A percentile compares a stretch with the other conserved stretches of the same genome.
Conservation (phyloP, 2,113 vertebrate genomes). For the Oncorhynchus nerka region DNA sequence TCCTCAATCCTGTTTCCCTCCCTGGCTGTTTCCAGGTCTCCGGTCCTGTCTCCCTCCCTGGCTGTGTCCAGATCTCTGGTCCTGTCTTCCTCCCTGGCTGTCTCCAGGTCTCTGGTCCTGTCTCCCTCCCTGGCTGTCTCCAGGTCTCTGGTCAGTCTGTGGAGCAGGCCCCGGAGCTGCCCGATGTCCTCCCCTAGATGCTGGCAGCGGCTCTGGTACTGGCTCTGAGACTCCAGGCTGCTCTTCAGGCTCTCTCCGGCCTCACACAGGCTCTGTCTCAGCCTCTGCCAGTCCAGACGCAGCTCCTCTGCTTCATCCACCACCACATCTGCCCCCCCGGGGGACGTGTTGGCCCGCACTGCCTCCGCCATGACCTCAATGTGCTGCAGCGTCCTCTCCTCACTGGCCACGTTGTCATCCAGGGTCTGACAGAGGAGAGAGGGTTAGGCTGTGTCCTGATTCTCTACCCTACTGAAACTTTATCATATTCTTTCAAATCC, state of each 20-base stretch:
- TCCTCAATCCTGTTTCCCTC: slow-evolving; percentile 68
- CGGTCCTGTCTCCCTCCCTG: slow-evolving; percentile 16
- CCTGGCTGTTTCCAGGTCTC: too few relatives aligned
- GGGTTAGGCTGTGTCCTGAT: neutral
- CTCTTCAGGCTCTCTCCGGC: slow-evolving; percentile 69
- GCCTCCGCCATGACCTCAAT: slow-evolving; percentile 74
- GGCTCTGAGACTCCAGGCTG: slow-evolving; percentile 69
- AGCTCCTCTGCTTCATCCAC: slow-evolving; percentile 80
- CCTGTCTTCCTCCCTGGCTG: slow-evolving; percentile 25
- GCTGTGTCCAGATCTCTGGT: neutral
- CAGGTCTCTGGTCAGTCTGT: slow-evolving; percentile 73
- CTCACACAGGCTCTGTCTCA: slow-evolving; percentile 69
- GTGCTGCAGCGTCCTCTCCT: slow-evolving; percentile 73
- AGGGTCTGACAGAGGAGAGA: slow-evolving; percentile 61
- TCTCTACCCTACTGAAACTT: too few relatives aligned
- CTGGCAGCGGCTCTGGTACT: slow-evolving; percentile 66
- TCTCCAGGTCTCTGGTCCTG: slow-evolving; percentile 62
- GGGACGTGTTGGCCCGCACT: slow-evolving; percentile 82
- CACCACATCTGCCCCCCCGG: slow-evolving; percentile 79
- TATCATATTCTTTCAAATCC: slow-evolving; percentile 18
- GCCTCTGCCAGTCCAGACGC: slow-evolving; percentile 74
- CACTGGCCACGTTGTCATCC: slow-evolving; percentile 70
- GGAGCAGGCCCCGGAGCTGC: slow-evolving; percentile 69
- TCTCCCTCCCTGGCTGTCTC: slow-evolving; percentile 32
- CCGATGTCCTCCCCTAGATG: slow-evolving; percentile 75